Evolutionary conservation across 2,888 invertebrate genomes (phyloP).

Genomic region (Phrixothrix hirtus): DNA sequence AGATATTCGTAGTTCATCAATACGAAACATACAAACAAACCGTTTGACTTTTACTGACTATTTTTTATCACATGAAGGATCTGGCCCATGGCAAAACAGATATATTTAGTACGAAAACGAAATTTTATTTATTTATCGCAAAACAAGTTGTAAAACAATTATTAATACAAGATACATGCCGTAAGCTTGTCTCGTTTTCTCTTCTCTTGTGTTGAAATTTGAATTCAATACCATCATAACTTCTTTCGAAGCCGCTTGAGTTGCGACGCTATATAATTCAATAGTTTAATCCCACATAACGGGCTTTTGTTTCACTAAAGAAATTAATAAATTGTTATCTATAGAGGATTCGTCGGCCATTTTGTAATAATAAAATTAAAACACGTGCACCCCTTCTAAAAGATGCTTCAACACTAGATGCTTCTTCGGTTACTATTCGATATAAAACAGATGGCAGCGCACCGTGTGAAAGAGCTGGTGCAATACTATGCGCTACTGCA

Average conservation of each 20-base stretch:
- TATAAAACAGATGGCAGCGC: too few species aligned
- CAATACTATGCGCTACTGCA: too few species aligned
- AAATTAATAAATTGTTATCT: background rate
- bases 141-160: background rate
- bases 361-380: background rate
- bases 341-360: background rate
- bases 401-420: too few species aligned
- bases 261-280: background rate
- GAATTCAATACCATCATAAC: too few species aligned
- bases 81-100: too few species aligned
- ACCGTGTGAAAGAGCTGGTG: too few species aligned
- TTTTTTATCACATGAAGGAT: slow-evolving; percentile 4
- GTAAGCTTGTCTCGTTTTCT: background rate
- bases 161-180: background rate
- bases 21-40: background rate
- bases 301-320: background rate
- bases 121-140: too few species aligned
- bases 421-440: too few species aligned
- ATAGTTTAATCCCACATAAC: background rate
- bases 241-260: too few species aligned
- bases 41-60: background rate
- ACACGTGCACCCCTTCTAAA: background rate
- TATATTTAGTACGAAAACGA: too few species aligned
- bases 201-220: background rate
- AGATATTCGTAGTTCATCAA: too few species aligned